Conservation (phyloP, 30 jellyfish, hydroid and myxozoan genomes). For the Cassiopea andromeda region DNA sequence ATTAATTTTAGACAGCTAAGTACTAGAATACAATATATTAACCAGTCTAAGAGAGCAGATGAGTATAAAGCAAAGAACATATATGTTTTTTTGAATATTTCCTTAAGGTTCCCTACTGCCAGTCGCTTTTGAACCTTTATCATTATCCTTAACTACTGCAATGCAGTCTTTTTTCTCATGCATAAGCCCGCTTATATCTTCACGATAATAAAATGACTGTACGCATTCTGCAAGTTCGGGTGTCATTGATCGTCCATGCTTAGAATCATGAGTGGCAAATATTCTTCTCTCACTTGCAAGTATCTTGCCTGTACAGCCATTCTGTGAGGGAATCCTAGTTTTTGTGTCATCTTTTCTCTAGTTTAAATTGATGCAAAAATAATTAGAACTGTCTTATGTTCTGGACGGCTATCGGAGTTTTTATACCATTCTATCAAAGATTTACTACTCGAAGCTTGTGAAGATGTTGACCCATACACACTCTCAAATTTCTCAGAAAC, state of each 20-base stretch:
- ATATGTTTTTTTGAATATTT: not conserved
- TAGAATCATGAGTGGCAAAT: not conserved
- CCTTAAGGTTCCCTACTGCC: conserved; percentile 17
- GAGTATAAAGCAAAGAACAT: too few relatives aligned
- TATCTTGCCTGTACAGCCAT: not conserved
- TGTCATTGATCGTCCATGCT: not conserved
- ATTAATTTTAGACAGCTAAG: too few relatives aligned
- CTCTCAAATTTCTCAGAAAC: not conserved
- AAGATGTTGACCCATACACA: not conserved
- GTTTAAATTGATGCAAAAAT: not conserved
- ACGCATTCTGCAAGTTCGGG: not conserved
- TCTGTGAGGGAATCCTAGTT: not conserved
- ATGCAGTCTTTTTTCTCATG: conserved; percentile 66
- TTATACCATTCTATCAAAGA: not conserved
- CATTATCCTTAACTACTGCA: conserved; percentile 15
- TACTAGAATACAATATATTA: too few relatives aligned
- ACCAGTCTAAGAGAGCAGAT: too few relatives aligned
- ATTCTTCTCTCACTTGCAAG: not conserved
- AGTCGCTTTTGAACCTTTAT: conserved; percentile 37
- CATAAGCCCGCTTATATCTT: conserved; percentile 32
- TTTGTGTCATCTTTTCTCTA: not conserved
- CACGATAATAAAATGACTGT: conserved; percentile 20
- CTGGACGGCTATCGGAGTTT: not conserved
- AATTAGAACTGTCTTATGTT: not conserved
- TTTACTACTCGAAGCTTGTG: not conserved